phyloP scores from a whole-genome alignment of 2,113 vertebrate species.

The Hemichromis elongatus region DNA sequence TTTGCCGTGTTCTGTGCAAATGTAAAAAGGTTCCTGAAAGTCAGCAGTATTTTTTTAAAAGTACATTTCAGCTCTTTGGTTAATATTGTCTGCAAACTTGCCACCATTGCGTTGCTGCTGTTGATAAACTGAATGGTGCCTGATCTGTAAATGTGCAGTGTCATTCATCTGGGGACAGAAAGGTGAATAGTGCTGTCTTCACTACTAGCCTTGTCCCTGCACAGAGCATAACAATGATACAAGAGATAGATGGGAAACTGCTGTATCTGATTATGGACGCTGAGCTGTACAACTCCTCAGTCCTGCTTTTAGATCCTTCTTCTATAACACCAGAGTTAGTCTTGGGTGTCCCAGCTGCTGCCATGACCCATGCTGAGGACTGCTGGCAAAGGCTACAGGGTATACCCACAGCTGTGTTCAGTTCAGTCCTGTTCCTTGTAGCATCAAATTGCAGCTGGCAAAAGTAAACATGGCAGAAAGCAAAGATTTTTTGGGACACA shows the following conservation, averaged over 20 bases:
- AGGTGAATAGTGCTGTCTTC: not conserved
- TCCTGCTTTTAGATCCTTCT: not conserved
- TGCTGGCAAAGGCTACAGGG: not conserved
- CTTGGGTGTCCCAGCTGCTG: constrained; percentile 2
- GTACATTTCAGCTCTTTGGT: not conserved
- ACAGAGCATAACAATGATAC: not conserved
- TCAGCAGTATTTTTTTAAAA: not conserved
- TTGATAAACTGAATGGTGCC: not conserved
- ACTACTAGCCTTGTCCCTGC: not conserved
- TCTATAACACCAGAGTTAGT: not conserved
- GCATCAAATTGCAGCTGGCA: not conserved
- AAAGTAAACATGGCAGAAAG: not conserved
- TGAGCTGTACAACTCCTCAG: not conserved
- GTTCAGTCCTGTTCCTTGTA: not conserved
- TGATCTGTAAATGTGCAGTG: not conserved
- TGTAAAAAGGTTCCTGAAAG: not conserved
- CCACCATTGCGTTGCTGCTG: not conserved
- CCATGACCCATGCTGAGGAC: not conserved
- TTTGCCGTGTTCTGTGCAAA: not conserved
- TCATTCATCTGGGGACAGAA: not conserved
- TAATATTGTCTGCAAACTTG: not conserved
- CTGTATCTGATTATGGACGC: not conserved
- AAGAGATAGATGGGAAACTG: not conserved
- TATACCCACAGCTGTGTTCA: not conserved
- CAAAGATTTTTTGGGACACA: not conserved